Base-by-base conservation (phyloP, 2,888 invertebrate species). In the Ormyrus pomaceus region DNA sequence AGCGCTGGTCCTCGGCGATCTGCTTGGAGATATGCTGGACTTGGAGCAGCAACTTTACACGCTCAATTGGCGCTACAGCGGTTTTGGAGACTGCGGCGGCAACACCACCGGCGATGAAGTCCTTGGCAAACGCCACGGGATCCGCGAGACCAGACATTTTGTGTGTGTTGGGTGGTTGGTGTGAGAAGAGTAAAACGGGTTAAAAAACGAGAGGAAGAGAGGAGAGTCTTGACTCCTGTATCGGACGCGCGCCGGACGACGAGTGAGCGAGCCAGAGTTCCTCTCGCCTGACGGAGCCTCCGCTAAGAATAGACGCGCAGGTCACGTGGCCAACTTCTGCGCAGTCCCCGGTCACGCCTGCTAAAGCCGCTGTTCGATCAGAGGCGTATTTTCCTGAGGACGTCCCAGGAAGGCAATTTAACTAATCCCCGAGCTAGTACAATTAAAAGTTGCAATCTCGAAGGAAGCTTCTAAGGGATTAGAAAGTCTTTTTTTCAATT, bases 1-100 rank as follows among this genome's bases (percentile, higher is more conserved):
- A 99, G 87, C 96, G 95, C 88, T 97, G 92, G 83, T 96, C 95
- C 83, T 94, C 94, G 6, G 95, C 86, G 86, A 98, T 96, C 92
- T 97, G 97, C 92, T 97, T 97, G 87, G 96, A 96, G 84, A 97
- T 95, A 92, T 96, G 96, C 92, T 98, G 98, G 84, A 98, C 98
- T 92, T 98, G 98, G 84, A 98, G 93, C 82, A 98, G 94, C 85
- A 98, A 92, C 91, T 98, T 98, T 68, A 98, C 98, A 89, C 98
- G 94, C 92, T 98, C 98, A 88, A 98, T 98, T 78, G 98, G 98
- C 19, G 98, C 98, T 82, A 98, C 97, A 61, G 96, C 95, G 65
- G 98, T 98, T 91, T 98, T 98, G 72, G 98, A 97, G 84, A 98
- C 94, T 62, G 98, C 98, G 53, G 98, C 98, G 64, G 98, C 96